Evolutionary conservation across 2,888 invertebrate genomes (phyloP), one percentile per base, ranked within the genome.

Genomic region (Mythimna albipuncta): DNA sequence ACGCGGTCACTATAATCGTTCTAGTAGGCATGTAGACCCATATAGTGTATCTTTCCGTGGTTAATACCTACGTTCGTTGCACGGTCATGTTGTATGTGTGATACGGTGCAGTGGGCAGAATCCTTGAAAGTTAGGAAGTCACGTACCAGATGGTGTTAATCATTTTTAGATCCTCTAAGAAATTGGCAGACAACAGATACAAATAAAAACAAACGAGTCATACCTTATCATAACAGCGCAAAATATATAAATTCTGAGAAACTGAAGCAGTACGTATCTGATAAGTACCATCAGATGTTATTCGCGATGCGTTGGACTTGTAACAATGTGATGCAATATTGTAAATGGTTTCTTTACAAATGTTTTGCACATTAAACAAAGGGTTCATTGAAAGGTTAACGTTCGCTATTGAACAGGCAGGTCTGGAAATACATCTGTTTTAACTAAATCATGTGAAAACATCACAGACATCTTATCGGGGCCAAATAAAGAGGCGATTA

Each of bases 281-380:
- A 32, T n/a, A 38, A 41, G 41, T 64, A 74, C 1, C 52, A 68
- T 47, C 44, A n/a, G 50, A 74, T 59, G 26, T 44, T 44, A 47
- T 47, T 69, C 38, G 69, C 50, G 11, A 32, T 57, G 32, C n/a
- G 13, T 50, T 58, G 10, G 38, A 32, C 38, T 55, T n/a, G n/a
- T 38, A 47, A 68, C 52, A 59, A 59, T 54, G 11, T 75, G 70
- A 77, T 77, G 78, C 78, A 75, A 77, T 50, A 62, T 69, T 55
- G 19, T 61, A 32, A 21, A 69, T 32, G 19, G 3, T 54, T 54
- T n/a, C 7, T 54, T 47, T n/a, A 47, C 26, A 47, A 54, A 32
- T 38, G 21, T 50, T 21, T 62, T 7, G 10, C 19, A 21, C 21
- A 54, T 44, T n/a, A 2, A 67, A 77, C 13, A 58, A 26, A 58